Evolutionary conservation across 2,888 invertebrate genomes (phyloP), one percentile per base, ranked within the genome.

Genomic region (Caenorhabditis panamensis): DNA sequence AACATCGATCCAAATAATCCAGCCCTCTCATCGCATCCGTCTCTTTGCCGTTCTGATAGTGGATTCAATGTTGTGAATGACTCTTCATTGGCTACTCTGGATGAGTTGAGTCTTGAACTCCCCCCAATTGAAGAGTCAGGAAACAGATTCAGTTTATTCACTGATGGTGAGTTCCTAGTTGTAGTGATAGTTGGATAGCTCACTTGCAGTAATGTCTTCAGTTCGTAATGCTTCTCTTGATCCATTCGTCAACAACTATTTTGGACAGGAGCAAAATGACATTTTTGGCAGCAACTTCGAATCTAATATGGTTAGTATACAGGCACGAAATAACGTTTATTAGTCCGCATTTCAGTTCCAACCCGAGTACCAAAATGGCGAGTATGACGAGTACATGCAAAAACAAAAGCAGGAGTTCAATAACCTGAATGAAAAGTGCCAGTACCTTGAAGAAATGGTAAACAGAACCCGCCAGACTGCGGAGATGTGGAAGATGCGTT

Each of bases 51-150:
- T 37, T 86, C 86, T n/a, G 86, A 86, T 49, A 82, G 81, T 37
- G 84, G 83, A 49, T 85, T 85, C 73, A 83, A 85, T 56, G 83
- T 79, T 20, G 81, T 85, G 16, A 66, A 61, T 18, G 84, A 80
- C n/a, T 67, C 62, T 2, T 75, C 78, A 5, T 22, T 82, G 22
- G 61, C 79, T 18, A 85, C 85, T 13, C 37, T 87, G 53, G 87
- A 86, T 67, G 87, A 86, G 59, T 53, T 87, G 26, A 85, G 81
- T 16, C 66, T 86, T n/a, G 87, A 87, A 31, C 71, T 87, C 11
- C 82, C 84, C 20, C 73, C 82, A 61, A 87, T 87, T 36, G 85
- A 86, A 3, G 86, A 87, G 44, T 3, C 44, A 13, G 16, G 44
- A 6, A 78, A 53, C 20, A 72, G 56, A 28, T 75, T 66, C 73